phyloP scores from a whole-genome alignment of 2,113 vertebrate genomes.

The Proteles cristata region DNA sequence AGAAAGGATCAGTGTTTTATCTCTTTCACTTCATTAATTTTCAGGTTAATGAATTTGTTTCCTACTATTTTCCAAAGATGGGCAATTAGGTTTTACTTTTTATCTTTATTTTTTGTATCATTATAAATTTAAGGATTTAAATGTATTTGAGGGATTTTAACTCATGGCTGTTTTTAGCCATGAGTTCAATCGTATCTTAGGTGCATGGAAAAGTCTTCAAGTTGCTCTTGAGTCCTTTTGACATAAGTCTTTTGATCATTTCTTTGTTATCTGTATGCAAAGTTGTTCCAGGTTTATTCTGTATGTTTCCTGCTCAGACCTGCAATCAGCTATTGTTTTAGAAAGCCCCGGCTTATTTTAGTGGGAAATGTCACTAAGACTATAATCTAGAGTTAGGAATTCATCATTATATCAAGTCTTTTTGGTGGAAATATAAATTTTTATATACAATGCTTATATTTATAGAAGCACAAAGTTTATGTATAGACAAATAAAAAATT shows the following conservation, averaged over 20 bases:
- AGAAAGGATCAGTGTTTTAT: background rate
- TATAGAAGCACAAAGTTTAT: background rate
- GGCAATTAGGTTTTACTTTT: background rate
- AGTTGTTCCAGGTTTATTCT: background rate
- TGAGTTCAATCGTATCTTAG: background rate
- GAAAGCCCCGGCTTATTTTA: background rate
- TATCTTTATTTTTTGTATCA: background rate
- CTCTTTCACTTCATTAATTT: background rate
- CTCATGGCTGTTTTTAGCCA: background rate
- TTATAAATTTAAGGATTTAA: background rate
- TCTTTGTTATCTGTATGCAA: background rate
- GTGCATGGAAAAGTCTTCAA: background rate
- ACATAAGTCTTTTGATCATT: background rate
- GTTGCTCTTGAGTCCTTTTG: background rate
- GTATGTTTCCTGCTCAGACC: background rate
- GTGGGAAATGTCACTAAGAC: background rate
- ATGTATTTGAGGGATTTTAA: background rate
- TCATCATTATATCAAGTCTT: background rate
- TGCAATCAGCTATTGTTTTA: background rate
- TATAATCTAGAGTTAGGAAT: background rate
- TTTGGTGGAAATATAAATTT: background rate
- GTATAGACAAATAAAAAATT: background rate
- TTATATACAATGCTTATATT: background rate
- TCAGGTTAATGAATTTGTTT: background rate
- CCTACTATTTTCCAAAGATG: background rate